phyloP scores from a whole-genome alignment of 2,888 invertebrate genomes.

The Lamellibrachia columna region DNA sequence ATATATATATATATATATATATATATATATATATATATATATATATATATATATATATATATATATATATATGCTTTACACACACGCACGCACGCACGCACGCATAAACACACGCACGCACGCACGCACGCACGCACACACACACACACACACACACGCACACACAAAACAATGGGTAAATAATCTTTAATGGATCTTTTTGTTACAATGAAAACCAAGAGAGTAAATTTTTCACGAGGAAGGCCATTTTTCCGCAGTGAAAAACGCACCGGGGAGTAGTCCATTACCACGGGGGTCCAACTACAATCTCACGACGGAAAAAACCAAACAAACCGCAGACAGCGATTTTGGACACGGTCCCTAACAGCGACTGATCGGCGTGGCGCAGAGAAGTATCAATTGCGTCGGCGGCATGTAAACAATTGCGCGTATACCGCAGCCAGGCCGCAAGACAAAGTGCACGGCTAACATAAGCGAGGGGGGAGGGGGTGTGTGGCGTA shows the following conservation, averaged over 20 bases:
- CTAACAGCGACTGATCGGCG: neutral
- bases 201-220: neutral
- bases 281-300: neutral
- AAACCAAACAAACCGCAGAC: neutral
- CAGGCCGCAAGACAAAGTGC: neutral
- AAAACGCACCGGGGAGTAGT: neutral
- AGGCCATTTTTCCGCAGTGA: neutral
- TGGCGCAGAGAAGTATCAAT: conserved; percentile 1
- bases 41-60: no score
- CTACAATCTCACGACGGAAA: neutral
- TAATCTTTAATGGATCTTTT: neutral
- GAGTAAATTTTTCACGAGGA: neutral
- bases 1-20: no score
- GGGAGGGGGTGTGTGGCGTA: neutral
- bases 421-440: neutral
- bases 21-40: no score
- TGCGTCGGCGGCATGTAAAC: conserved; percentile 11
- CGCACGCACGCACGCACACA: no score
- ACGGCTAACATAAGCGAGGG: neutral
- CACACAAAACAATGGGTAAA: no score
- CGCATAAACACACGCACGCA: no score
- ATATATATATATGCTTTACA: no score
- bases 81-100: no score
- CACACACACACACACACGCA: no score
- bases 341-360: neutral